Evolutionary conservation across 2,888 invertebrate species (phyloP), one percentile per base, ranked within the genome.

Genomic region (Diadegma fenestrale): DNA sequence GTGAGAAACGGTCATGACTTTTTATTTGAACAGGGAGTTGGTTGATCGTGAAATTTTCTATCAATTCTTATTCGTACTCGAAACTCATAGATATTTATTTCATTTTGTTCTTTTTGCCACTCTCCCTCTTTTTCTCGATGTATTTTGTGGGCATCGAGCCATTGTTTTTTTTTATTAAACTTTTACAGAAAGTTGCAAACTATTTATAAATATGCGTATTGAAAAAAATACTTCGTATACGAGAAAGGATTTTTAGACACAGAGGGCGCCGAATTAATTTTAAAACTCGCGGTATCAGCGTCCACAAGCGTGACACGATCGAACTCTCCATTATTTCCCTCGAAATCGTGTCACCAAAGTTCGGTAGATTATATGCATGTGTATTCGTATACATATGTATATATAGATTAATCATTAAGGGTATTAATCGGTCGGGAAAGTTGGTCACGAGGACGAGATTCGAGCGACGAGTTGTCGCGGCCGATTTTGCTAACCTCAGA

Each of bases 341-440:
- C 41, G 7, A 66, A 66, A 63, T 37, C 26, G 58, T 78, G 80
- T 72, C 64, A 80, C 22, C 33, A 51, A 63, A 33, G 22, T 64
- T 63, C 37, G 61, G 26, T 82, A 76, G 77, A 63, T 76, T 82
- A 77, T 85, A 68, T 81, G 63, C 73, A 26, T 69, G 22, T 51
- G 19, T 76, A 37, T 48, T n/a, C n/a, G 10, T 8, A 61, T 61
- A 43, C 6, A 43, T 43, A 73, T 58, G 43, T 43, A 41, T 61
- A 73, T 45, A 45, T 26, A 45, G 19, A 43, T 80, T 66, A 72
- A 37, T 66, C 41, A 43, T 19, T 22, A 72, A 33, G 51, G 58
- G 58, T 58, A 58, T 26, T 4, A 22, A 58, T 58, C 58, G 26
- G 58, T 58, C 58, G 26, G 14, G 12, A 58, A 58, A 58, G 26